Evolutionary conservation across 2,113 vertebrate genomes (phyloP).

Genomic region (Rhegmatorhina hoffmannsi): DNA sequence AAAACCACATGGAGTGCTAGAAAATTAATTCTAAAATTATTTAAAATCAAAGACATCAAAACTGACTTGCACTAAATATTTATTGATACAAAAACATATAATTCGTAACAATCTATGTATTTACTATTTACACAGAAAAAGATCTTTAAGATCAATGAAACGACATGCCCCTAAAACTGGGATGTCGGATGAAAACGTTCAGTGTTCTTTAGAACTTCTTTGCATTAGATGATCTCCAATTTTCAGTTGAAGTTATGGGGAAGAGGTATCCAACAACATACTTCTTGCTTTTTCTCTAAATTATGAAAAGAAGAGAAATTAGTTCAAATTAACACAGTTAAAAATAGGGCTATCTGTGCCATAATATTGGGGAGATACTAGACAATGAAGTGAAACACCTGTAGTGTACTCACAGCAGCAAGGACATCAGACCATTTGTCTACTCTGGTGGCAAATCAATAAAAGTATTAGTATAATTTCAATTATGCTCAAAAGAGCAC

Average conservation of each 20-base stretch:
- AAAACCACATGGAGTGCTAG: not conserved
- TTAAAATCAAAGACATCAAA: not conserved
- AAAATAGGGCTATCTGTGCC: not conserved
- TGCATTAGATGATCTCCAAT: not conserved
- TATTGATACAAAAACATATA: constrained; percentile 11
- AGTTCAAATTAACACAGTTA: not conserved
- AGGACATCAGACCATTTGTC: not conserved
- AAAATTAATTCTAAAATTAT: not conserved
- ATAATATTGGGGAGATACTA: not conserved
- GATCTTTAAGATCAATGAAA: not conserved
- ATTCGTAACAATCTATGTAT: not conserved
- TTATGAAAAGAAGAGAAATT: not conserved
- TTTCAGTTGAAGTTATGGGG: not conserved
- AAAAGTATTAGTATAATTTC: not conserved
- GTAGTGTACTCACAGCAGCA: not conserved
- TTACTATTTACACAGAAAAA: constrained; percentile 15
- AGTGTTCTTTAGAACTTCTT: not conserved
- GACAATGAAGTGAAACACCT: not conserved
- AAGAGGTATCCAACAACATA: not conserved
- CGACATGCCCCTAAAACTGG: not conserved
- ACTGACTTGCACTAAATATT: not conserved
- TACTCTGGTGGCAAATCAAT: not conserved
- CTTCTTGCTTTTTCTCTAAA: not conserved
- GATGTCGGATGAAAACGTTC: not conserved
- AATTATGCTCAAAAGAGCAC: not conserved